These are phyloP conservation scores for Erpobdella octoculata DNA, from an alignment of 2,888 invertebrate genomes.

Conservation along the genomic window DNA sequence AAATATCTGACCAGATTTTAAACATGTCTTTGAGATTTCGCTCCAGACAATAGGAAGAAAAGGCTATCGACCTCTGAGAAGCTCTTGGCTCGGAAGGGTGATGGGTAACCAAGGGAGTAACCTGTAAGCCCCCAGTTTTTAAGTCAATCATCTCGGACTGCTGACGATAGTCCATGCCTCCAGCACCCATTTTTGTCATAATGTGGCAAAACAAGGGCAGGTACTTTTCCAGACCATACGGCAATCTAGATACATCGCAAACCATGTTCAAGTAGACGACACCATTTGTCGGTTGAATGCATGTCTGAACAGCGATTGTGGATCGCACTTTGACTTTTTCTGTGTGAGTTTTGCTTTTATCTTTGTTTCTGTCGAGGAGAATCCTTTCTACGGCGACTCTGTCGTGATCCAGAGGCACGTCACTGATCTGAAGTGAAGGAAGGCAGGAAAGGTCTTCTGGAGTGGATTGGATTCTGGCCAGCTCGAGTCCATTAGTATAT, in stretches of 20 bases:
- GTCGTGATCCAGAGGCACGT: slow-evolving; percentile 56
- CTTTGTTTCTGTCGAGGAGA: no score
- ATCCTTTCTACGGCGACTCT: no score
- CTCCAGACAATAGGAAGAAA: slow-evolving; percentile 71
- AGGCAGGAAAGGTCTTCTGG: slow-evolving; percentile 66
- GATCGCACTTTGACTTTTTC: neutral
- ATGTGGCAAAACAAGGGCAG: slow-evolving; percentile 75
- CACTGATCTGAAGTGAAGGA: slow-evolving; percentile 70
- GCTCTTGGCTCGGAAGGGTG: slow-evolving; percentile 52
- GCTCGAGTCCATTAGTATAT: slow-evolving; percentile 50
- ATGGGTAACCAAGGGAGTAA: slow-evolving; percentile 65
- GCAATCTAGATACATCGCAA: slow-evolving; percentile 62
- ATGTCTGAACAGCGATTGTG: slow-evolving; percentile 65
- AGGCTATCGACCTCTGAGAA: slow-evolving; percentile 52
- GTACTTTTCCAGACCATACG: slow-evolving; percentile 63
- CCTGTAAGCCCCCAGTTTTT: slow-evolving; percentile 53
- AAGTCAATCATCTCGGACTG: slow-evolving; percentile 70
- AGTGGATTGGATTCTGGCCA: slow-evolving; percentile 66
- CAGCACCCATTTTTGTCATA: slow-evolving; percentile 76
- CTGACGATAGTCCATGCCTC: slow-evolving; percentile 66
- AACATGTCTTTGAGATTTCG: slow-evolving; percentile 74
- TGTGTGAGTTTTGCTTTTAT: neutral
- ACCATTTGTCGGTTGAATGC: slow-evolving; percentile 79
- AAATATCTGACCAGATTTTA: slow-evolving; percentile 68
- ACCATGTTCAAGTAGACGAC: slow-evolving; percentile 76